Percentiles rank a stretch among this genome's conserved stretches.
These are phyloP conservation scores for Lasioglossum oenotherae DNA, from an alignment of 2,888 invertebrate genomes.

Conservation along the genomic window DNA sequence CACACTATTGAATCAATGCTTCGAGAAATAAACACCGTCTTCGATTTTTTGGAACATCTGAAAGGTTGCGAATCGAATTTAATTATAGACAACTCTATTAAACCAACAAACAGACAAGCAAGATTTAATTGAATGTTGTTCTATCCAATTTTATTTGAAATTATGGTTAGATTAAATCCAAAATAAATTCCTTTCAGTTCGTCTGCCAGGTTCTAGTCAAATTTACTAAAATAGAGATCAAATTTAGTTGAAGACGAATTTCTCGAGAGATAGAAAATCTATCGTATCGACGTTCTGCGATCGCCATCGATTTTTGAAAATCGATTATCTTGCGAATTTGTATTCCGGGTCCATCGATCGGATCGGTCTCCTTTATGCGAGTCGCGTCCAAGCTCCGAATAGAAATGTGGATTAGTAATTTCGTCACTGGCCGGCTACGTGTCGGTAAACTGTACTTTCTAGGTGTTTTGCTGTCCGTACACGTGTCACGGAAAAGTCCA, in stretches of 20 bases:
- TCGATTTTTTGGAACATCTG: background rate
- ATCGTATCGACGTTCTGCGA: no score
- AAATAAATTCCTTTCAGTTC: no score
- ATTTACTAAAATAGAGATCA: no score
- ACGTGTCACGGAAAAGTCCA: constrained; percentile 20
- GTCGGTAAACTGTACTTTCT: constrained; percentile 40
- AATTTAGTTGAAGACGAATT: no score
- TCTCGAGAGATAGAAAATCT: no score
- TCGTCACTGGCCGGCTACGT: constrained; percentile 19
- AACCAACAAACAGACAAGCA: background rate
- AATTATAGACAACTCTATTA: no score
- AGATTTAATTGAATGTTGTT: background rate
- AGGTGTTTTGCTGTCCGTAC: constrained; percentile 12
- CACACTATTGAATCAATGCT: background rate
- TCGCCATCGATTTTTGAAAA: background rate
- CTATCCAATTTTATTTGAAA: background rate
- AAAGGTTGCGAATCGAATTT: background rate
- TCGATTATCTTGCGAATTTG: constrained; percentile 21
- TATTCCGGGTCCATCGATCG: constrained; percentile 37
- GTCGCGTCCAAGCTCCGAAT: constrained; percentile 33
- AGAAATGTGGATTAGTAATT: constrained; percentile 26
- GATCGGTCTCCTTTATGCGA: constrained; percentile 31
- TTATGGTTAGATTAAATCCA: no score
- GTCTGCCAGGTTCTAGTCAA: no score
- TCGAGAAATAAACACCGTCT: background rate